phyloP scores from a whole-genome alignment of 2,888 invertebrate species.

The Ormyrus labotus region DNA sequence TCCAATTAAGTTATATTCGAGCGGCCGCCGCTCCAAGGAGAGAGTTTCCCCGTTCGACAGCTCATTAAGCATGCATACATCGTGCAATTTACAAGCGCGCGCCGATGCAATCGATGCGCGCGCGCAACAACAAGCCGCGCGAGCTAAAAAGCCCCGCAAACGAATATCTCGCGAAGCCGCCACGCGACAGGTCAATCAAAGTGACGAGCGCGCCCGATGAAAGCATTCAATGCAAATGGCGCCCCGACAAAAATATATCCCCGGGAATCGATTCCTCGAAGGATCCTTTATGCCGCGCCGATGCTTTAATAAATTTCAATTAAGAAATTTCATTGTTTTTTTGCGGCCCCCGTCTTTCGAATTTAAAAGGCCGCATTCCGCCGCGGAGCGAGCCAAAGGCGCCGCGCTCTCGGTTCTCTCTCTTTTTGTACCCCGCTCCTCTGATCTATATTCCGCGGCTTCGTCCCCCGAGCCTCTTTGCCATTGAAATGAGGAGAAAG shows the following conservation, averaged over 20 bases:
- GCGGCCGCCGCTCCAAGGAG: no score
- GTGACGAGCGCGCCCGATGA: conserved; percentile 54
- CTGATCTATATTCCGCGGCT: background rate
- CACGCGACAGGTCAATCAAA: conserved; percentile 58
- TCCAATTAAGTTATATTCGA: conserved; percentile 13
- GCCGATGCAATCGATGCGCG: background rate
- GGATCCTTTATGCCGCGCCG: conserved; percentile 34
- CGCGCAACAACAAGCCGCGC: no score
- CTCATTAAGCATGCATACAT: no score
- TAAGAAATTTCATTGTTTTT: conserved; percentile 58
- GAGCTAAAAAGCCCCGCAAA: background rate
- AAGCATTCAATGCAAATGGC: conserved; percentile 58
- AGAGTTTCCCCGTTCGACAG: no score
- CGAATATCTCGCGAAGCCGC: conserved; percentile 28
- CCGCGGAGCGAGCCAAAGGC: background rate
- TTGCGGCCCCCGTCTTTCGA: background rate
- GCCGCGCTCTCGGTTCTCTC: background rate
- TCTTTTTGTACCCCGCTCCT: background rate
- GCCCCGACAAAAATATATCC: conserved; percentile 18
- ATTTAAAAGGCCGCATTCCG: conserved; percentile 33
- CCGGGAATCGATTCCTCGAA: conserved; percentile 54
- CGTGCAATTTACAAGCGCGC: conserved; percentile 17
- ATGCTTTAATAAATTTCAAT: conserved; percentile 58
- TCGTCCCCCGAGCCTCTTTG: background rate
- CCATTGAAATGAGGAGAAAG: conserved; percentile 43